phyloP scores from a whole-genome alignment of 2,797 vertebrate genomes.

The Chaetodon trifasciatus region DNA sequence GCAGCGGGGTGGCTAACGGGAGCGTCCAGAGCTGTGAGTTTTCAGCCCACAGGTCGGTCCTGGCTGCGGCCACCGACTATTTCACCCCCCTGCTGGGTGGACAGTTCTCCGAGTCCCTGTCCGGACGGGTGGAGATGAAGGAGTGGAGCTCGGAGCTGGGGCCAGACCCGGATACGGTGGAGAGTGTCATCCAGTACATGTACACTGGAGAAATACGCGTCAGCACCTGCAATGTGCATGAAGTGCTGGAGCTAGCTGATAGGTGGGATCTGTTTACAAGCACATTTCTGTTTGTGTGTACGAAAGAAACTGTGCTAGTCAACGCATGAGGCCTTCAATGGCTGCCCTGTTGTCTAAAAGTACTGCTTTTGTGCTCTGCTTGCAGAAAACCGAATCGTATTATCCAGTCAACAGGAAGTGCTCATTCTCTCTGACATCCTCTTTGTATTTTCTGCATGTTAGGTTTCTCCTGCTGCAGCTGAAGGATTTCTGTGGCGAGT shows the following conservation, averaged over 20 bases:
- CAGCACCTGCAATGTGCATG: slow-evolving; percentile 94
- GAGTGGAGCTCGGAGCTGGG: slow-evolving; percentile 96
- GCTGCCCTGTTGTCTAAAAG: not conserved
- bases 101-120: slow-evolving; percentile 93
- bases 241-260: slow-evolving; percentile 95
- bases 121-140: slow-evolving; percentile 94
- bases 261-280: slow-evolving; percentile 82
- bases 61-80: slow-evolving; percentile 95
- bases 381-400: slow-evolving; percentile 14
- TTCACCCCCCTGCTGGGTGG: slow-evolving; percentile 93
- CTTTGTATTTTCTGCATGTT: not conserved
- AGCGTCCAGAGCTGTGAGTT: slow-evolving; percentile 87
- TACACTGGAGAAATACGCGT: slow-evolving; percentile 95
- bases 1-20: slow-evolving; percentile 81
- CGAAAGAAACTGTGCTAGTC: not conserved
- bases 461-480: slow-evolving; percentile 93
- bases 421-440: slow-evolving; percentile 14
- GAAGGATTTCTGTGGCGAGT: slow-evolving; percentile 96
- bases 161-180: slow-evolving; percentile 94
- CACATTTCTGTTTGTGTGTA: not conserved
- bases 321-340: slow-evolving; percentile 34
- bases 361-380: not conserved
- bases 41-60: slow-evolving; percentile 92
- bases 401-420: not conserved
- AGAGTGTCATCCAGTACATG: slow-evolving; percentile 95